Evolutionary conservation across 2,797 vertebrate species (phyloP), one percentile per base, ranked within the genome.

Genomic region (Pyrrhura leucotis): DNA sequence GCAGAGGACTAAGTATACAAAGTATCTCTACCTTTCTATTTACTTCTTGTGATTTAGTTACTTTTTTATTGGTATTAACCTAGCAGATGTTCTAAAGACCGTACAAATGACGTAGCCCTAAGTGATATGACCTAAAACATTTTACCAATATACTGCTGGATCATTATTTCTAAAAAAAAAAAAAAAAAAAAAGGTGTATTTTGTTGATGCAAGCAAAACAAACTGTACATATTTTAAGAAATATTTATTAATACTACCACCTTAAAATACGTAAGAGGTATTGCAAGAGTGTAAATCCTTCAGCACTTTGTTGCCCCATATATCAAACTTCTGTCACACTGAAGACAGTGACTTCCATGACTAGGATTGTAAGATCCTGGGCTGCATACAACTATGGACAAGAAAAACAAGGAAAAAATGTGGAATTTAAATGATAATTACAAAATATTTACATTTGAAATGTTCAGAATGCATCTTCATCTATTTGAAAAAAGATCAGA

Each of bases 351-450:
- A 54, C 44, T 93, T 85, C 95, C 91, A 26, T 97, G 84, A 18
- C 53, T 93, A 23, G 97, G 96, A 39, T 97, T 97, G 19, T 95
- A 97, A 11, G 96, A 95, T 92, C 97, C 97, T 67, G 96, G 97
- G 53, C 93, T 97, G 93, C 97, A 97, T 89, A 93, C 73, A 85
- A 96, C 95, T 97, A 85, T 35, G 66, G 14, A 81, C 14, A 81
- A 37, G 48, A 44, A 62, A 23, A 19, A 2, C 6, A 18, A 10
- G 2, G 17, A 8, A 72, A 79, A 90, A 50, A 59, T 19, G 9
- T 26, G 20, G 14, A 31, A 54, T 78, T 42, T 61, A 35, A 53
- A 16, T 65, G 10, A 23, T 28, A 61, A 9, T 68, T 62, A 21
- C 74, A 72, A 71, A 56, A 18, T 33, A 16, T 2, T 71, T 61